Conservation (phyloP, 2,888 invertebrate genomes). For the Euzophera pinguis region DNA sequence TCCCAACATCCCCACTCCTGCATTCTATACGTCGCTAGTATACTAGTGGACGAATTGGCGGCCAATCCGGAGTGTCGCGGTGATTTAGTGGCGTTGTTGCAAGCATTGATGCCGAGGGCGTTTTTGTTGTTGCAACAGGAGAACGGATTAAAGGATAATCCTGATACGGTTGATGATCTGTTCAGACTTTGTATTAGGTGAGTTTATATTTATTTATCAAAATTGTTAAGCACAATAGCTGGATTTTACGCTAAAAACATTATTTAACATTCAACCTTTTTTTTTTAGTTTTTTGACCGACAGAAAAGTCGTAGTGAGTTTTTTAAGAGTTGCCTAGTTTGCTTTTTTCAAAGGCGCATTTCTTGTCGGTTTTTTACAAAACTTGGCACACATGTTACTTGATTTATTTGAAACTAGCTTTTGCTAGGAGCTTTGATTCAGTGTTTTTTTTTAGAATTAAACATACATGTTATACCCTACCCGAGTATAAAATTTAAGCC, state of each 20-base stretch:
- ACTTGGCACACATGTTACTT: too few species aligned
- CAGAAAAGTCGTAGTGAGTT: too few species aligned
- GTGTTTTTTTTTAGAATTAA: too few species aligned
- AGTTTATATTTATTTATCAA: constrained; percentile 1
- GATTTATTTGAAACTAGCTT: too few species aligned
- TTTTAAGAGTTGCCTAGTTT: too few species aligned
- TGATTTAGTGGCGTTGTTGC: constrained; percentile 90
- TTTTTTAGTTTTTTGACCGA: too few species aligned
- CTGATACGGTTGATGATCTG: constrained; percentile 98
- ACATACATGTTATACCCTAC: too few species aligned
- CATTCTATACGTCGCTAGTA: constrained; percentile 89
- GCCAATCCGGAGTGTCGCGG: constrained; percentile 83
- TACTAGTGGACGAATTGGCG: constrained; percentile 90
- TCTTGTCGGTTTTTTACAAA: too few species aligned
- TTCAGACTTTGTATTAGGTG: constrained; percentile 89
- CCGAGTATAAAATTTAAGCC: too few species aligned
- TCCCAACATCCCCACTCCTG: constrained; percentile 86
- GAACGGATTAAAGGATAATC: constrained; percentile 92
- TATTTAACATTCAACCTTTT: too few species aligned
- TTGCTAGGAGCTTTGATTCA: too few species aligned
- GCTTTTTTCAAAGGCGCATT: too few species aligned
- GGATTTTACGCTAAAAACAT: neutral
- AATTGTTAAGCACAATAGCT: neutral
- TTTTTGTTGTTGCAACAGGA: constrained; percentile 88
- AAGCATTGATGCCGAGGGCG: constrained; percentile 90